phyloP scores from a whole-genome alignment of 1,140 invertebrate species.

The Cherax quadricarinatus region DNA sequence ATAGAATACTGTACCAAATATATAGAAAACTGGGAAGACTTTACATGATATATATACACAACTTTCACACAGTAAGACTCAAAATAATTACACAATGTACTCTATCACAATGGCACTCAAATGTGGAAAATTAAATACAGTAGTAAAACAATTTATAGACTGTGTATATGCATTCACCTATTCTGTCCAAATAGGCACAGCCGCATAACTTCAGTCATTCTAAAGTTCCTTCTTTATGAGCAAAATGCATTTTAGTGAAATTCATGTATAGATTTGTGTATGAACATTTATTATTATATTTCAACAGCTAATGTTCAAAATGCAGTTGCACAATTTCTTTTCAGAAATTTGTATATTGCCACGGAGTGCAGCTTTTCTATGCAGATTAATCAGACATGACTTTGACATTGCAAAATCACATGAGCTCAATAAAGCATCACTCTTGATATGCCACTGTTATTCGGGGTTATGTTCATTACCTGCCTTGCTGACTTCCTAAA shows the following conservation, averaged over 20 bases:
- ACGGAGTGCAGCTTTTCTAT: slow-evolving; percentile 15
- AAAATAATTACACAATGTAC: not conserved
- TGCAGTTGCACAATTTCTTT: not conserved
- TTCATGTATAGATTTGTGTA: not conserved
- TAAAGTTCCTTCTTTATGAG: slow-evolving; percentile 19
- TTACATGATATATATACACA: slow-evolving; percentile 34
- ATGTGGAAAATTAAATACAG: not conserved
- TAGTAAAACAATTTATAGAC: not conserved
- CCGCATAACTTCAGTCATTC: slow-evolving; percentile 6
- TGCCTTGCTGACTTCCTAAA: not conserved
- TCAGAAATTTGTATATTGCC: not conserved
- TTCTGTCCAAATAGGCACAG: slow-evolving; percentile 39
- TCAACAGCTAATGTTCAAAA: not conserved
- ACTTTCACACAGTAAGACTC: slow-evolving; percentile 21
- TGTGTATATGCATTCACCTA: slow-evolving; percentile 37
- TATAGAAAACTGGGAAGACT: slow-evolving; percentile 23
- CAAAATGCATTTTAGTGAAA: slow-evolving; percentile 34
- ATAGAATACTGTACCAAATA: not conserved
- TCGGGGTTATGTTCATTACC: not conserved
- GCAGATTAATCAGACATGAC: not conserved
- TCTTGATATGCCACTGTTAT: not conserved
- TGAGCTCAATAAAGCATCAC: not conserved
- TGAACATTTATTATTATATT: slow-evolving; percentile 4
- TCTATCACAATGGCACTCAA: slow-evolving; percentile 51
- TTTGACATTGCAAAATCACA: not conserved